Evolutionary conservation across 2,113 vertebrate genomes (phyloP), one percentile per base, ranked within the genome.

Genomic region (Lophochroa leadbeateri): DNA sequence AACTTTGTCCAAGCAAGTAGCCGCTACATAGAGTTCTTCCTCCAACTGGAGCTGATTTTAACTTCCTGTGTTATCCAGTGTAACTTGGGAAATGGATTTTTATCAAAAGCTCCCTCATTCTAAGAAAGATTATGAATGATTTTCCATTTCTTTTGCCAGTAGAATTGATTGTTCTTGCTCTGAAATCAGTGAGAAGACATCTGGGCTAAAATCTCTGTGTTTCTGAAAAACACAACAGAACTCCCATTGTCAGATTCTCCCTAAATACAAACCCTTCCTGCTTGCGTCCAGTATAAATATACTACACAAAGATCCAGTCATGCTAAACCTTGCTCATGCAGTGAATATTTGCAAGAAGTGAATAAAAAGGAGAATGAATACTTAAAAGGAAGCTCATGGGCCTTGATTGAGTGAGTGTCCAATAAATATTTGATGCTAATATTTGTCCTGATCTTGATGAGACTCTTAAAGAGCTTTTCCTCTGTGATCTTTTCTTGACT

Each of bases 341-440:
- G 58, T 72, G 83, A 81, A 33, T 80, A 94, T 86, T 65, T 92
- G 60, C 52, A 77, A 81, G 70, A n/a, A 81, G 70, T 78, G 79
- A 94, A 92, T 82, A 60, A 77, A 95, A 96, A 85, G 44, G 41
- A 53, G 77, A 86, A 68, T 76, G 70, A 90, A 86, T 92, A 57
- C 88, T 95, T 91, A 76, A 92, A 82, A 88, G 76, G 79, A 70
- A 69, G 69, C 86, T 84, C 18, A 7, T 71, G 72, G 57, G 57
- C 86, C 91, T 93, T 95, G 94, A 84, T 69, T 95, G 94, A 97
- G 95, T 92, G 91, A 55, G 65, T 96, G 86, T 43, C 93, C 94
- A 87, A 89, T 94, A 93, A 95, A 95, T 96, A 92, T 96, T 96
- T 96, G 78, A 95, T 96, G 87, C 82, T 77, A 92, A 6, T 96